Evolutionary conservation across 1,140 invertebrate genomes (phyloP).

Genomic region (Trichonephila clavata): DNA sequence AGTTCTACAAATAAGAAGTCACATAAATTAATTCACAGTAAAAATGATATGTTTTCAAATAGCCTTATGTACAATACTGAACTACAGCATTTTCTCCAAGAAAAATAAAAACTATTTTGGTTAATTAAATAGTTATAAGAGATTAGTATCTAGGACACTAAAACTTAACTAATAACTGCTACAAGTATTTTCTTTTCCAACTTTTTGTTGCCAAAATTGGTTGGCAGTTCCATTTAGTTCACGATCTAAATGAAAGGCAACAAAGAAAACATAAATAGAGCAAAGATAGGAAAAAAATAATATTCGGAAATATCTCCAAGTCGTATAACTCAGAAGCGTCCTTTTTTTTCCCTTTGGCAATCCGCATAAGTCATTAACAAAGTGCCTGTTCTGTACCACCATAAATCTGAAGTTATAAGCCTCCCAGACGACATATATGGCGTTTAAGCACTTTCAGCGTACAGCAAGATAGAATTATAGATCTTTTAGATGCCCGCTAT

Average conservation of each 20-base stretch:
- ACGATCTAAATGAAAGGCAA: not conserved
- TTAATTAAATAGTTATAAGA: too few relatives aligned
- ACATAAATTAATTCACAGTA: too few relatives aligned
- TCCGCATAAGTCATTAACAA: conserved; percentile 61
- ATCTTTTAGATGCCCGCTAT: conserved; percentile 5
- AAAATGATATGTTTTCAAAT: too few relatives aligned
- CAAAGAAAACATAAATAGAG: not conserved
- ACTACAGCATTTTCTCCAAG: too few relatives aligned
- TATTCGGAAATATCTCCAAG: not conserved
- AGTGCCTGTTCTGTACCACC: conserved; percentile 34
- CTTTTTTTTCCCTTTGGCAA: not conserved
- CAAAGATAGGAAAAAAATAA: conserved; percentile 20
- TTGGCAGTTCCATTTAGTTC: not conserved
- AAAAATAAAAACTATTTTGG: too few relatives aligned
- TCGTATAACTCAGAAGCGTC: not conserved
- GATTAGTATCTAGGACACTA: too few relatives aligned
- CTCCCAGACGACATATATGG: conserved; percentile 23
- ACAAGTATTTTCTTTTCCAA: too few relatives aligned
- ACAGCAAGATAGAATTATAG: conserved; percentile 39
- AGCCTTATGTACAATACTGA: too few relatives aligned
- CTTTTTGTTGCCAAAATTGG: not conserved
- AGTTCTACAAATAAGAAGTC: too few relatives aligned
- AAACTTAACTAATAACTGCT: too few relatives aligned
- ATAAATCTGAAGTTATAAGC: conserved; percentile 53
- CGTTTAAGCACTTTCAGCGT: conserved; percentile 54